Percentiles rank a stretch among this genome's conserved stretches.
Evolutionary conservation across 2,113 vertebrate genomes (phyloP).

Genomic region (Hippocampus barbouri): DNA sequence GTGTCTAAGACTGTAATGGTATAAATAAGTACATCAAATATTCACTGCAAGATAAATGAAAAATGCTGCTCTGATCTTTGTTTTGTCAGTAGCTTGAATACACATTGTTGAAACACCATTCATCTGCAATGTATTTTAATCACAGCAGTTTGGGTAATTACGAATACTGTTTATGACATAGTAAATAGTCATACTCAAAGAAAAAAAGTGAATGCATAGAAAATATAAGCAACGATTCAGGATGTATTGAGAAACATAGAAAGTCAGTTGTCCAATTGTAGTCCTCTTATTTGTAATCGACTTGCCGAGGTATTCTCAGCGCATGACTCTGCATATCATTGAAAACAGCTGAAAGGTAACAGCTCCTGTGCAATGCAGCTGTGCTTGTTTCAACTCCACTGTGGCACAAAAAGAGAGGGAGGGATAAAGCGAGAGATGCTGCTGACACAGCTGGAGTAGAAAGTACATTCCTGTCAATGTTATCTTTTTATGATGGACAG

Average conservation of each 20-base stretch:
- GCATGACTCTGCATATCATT: not conserved
- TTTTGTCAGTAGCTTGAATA: not conserved
- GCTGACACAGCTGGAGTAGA: constrained; percentile 4
- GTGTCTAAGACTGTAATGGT: too few relatives aligned
- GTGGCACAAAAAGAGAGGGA: not conserved
- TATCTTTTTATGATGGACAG: constrained; percentile 5
- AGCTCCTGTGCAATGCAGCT: not conserved
- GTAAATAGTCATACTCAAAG: not conserved
- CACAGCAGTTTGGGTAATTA: not conserved
- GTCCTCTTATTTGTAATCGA: not conserved
- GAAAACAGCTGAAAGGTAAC: not conserved
- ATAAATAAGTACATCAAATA: too few relatives aligned
- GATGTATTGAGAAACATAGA: not conserved
- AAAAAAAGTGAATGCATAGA: not conserved
- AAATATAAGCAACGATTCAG: not conserved
- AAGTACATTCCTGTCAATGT: constrained; percentile 5
- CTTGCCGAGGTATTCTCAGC: not conserved
- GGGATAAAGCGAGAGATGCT: not conserved
- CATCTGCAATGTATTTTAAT: not conserved
- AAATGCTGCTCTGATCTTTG: not conserved
- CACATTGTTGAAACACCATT: not conserved
- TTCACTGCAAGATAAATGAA: too few relatives aligned
- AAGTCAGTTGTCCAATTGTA: too few relatives aligned
- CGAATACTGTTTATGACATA: not conserved
- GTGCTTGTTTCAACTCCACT: constrained; percentile 6